Percentiles rank a stretch among this genome's conserved stretches.
Evolutionary conservation across 2,888 invertebrate genomes (phyloP).

Genomic region (Oscheius sp.): DNA sequence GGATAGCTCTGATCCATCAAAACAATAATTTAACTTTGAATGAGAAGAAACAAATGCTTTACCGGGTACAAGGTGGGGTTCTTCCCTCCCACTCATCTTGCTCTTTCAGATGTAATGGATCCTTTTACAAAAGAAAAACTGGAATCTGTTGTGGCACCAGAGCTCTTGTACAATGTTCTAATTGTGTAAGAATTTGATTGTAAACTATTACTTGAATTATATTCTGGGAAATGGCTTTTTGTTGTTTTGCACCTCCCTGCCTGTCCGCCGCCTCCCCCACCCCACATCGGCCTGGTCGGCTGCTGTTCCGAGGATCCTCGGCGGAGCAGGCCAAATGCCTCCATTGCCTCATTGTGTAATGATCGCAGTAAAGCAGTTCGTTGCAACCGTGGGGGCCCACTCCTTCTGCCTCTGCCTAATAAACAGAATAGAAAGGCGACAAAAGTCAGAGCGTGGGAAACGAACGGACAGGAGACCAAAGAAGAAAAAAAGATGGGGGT

Average conservation of each 20-base stretch:
- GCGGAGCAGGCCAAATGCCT: slow-evolving; percentile 23
- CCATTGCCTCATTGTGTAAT: slow-evolving; percentile 32
- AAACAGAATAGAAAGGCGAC: slow-evolving; percentile 1
- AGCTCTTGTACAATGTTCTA: not conserved
- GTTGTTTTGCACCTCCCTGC: slow-evolving; percentile 2
- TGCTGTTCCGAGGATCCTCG: slow-evolving; percentile 25
- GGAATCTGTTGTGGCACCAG: not conserved
- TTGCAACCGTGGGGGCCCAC: slow-evolving; percentile 20
- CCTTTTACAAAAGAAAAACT: slow-evolving; percentile 2
- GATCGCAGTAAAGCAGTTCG: slow-evolving; percentile 36
- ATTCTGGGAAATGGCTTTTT: slow-evolving; percentile 3
- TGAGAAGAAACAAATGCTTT: slow-evolving; percentile 18
- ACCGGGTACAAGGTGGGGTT: slow-evolving; percentile 1
- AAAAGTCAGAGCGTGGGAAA: not conserved
- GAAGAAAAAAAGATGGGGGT: not conserved
- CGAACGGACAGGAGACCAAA: not conserved
- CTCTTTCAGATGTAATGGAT: slow-evolving; percentile 12
- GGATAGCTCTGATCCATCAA: slow-evolving; percentile 33
- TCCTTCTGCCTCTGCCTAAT: slow-evolving; percentile 6
- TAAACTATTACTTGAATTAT: not conserved
- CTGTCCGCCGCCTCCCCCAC: not conserved
- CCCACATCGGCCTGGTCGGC: not conserved
- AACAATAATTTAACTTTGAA: slow-evolving; percentile 22
- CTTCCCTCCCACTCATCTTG: too few relatives aligned
- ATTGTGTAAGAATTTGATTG: not conserved